Conservation (phyloP, 2,797 vertebrate genomes). For the Coreius guichenoti region DNA sequence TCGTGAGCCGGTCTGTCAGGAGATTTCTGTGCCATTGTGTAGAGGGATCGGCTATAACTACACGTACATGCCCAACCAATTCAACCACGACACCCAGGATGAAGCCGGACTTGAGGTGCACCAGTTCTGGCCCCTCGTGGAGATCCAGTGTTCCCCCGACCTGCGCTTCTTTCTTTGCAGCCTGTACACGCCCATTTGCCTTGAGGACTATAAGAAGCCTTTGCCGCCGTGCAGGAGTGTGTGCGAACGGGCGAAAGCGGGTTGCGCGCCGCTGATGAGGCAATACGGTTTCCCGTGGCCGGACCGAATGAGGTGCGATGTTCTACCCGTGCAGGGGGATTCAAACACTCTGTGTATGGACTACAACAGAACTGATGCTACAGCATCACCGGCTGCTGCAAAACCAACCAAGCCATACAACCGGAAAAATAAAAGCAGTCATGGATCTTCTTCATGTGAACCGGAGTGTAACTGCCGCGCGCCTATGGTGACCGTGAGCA, state of each 20-base stretch:
- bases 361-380: slow-evolving; percentile 88
- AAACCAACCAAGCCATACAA: slow-evolving; percentile 79
- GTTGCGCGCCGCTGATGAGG: slow-evolving; percentile 93
- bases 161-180: slow-evolving; percentile 94
- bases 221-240: slow-evolving; percentile 92
- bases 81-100: slow-evolving; percentile 96
- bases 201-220: slow-evolving; percentile 94
- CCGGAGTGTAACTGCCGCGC: slow-evolving; percentile 86
- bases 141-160: slow-evolving; percentile 91
- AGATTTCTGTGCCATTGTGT: slow-evolving; percentile 93
- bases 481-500: slow-evolving; percentile 85
- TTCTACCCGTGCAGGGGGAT: slow-evolving; percentile 87
- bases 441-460: slow-evolving; percentile 74
- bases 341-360: slow-evolving; percentile 92
- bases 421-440: slow-evolving; percentile 68
- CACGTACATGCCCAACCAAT: slow-evolving; percentile 96
- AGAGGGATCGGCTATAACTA: slow-evolving; percentile 94
- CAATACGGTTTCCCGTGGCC: slow-evolving; percentile 97
- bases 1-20: slow-evolving; percentile 89
- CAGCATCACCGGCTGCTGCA: slow-evolving; percentile 73
- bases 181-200: slow-evolving; percentile 96
- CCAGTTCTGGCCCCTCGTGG: slow-evolving; percentile 96
- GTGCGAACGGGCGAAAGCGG: slow-evolving; percentile 90
- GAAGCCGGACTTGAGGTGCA: slow-evolving; percentile 94
- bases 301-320: slow-evolving; percentile 92